Conservation (phyloP, 53 echinoderm and acorn worm species). For the Zoroaster sp. region DNA sequence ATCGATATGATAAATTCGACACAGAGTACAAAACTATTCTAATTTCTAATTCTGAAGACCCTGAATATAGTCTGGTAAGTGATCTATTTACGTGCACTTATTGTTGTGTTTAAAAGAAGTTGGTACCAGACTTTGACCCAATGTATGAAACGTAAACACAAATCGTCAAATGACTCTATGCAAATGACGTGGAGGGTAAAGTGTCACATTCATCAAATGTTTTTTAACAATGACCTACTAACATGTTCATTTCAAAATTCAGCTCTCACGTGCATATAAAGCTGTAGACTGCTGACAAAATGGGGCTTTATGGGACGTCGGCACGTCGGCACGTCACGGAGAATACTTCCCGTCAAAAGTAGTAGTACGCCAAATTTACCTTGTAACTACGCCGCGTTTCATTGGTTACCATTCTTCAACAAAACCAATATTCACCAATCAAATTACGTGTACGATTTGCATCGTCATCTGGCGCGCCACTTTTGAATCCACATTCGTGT, state of each 20-base stretch:
- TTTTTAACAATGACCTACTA: background rate
- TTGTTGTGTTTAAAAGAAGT: background rate
- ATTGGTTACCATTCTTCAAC: background rate
- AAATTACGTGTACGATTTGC: background rate
- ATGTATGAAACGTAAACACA: constrained; percentile 42
- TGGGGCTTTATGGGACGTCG: background rate
- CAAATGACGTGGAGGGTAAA: constrained; percentile 42
- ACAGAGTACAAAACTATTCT: background rate
- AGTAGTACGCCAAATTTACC: background rate
- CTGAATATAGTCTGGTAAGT: background rate
- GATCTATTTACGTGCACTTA: background rate
- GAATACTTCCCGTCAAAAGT: background rate
- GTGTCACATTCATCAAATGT: background rate
- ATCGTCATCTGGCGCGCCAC: constrained; percentile 15
- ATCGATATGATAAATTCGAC: too few species aligned
- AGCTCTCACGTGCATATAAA: background rate
- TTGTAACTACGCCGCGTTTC: background rate
- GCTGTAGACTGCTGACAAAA: background rate
- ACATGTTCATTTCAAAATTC: background rate
- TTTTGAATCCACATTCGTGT: background rate
- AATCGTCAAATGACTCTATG: background rate
- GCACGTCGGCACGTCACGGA: background rate
- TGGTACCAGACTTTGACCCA: background rate
- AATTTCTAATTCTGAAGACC: too few species aligned
- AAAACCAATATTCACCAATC: constrained; percentile 5